Evolutionary conservation across 2,888 invertebrate species (phyloP).

Genomic region (Lasius fuliginosus): DNA sequence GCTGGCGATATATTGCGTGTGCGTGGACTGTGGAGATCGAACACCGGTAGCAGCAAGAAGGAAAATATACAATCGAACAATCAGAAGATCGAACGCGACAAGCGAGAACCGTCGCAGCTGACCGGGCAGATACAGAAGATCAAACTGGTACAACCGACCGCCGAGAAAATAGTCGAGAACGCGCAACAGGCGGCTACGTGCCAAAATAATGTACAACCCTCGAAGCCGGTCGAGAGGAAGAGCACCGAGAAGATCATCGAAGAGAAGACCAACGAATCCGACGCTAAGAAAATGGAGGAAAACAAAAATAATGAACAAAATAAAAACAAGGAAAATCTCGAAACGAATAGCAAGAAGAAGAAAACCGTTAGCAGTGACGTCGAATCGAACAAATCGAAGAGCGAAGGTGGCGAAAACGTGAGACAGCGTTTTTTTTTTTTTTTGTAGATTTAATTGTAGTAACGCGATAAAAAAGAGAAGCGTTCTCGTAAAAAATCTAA

Average conservation of each 20-base stretch:
- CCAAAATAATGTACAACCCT: conserved; percentile 68
- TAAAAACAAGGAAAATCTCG: conserved; percentile 83
- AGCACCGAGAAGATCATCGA: conserved; percentile 74
- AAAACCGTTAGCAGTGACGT: conserved; percentile 78
- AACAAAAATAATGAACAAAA: conserved; percentile 80
- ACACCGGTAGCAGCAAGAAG: conserved; percentile 80
- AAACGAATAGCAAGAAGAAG: conserved; percentile 81
- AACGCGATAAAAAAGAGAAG: neutral
- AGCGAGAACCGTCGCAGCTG: conserved; percentile 80
- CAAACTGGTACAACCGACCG: conserved; percentile 82
- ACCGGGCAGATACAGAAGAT: conserved; percentile 84
- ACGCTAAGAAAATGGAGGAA: conserved; percentile 79
- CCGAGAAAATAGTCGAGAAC: conserved; percentile 77
- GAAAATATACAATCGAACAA: conserved; percentile 84
- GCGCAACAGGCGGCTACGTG: conserved; percentile 68
- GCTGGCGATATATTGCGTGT: conserved; percentile 94
- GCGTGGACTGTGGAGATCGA: conserved; percentile 91
- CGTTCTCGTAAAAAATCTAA: neutral
- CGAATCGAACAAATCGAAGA: conserved; percentile 84
- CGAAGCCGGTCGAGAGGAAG: conserved; percentile 76
- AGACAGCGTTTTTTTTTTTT: conserved; percentile 43
- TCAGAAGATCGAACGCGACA: conserved; percentile 88
- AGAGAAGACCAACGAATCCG: conserved; percentile 68
- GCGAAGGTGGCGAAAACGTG: conserved; percentile 83
- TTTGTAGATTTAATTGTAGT: neutral